phyloP scores from a whole-genome alignment of 2,797 vertebrate species.

The Mus caroli region DNA sequence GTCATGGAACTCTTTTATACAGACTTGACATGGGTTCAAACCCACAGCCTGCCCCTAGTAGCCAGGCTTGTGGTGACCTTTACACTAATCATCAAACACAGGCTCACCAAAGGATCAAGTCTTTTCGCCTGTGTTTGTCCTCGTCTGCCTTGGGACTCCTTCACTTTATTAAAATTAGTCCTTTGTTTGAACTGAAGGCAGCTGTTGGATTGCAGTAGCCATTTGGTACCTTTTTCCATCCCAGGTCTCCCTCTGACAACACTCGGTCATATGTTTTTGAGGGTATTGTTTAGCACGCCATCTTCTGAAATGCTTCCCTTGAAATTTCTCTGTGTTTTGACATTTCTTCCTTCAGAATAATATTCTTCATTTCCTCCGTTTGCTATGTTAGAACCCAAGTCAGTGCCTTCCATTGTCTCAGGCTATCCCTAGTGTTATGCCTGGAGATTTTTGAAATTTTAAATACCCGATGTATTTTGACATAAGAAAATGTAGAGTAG shows the following conservation, averaged over 20 bases:
- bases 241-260: not conserved
- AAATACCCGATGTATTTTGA: not conserved
- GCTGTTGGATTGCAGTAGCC: not conserved
- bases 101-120: not conserved
- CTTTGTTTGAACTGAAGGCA: not conserved
- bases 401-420: not conserved
- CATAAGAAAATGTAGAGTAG: not conserved
- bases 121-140: constrained; percentile 34
- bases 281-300: not conserved
- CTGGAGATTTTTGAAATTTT: not conserved
- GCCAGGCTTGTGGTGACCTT: not conserved
- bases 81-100: not conserved
- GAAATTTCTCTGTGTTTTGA: constrained; percentile 17
- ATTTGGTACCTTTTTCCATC: not conserved
- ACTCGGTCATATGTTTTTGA: not conserved
- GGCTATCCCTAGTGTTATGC: not conserved
- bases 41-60: not conserved
- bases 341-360: constrained; percentile 29
- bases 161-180: constrained; percentile 50
- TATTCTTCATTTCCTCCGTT: not conserved
- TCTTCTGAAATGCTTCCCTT: constrained; percentile 38
- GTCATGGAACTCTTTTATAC: not conserved
- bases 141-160: not conserved
- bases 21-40: not conserved
- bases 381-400: constrained; percentile 18